Evolutionary conservation across 2,888 invertebrate species (phyloP), one percentile per base, ranked within the genome.

Genomic region (Schrankia costaestrigalis): DNA sequence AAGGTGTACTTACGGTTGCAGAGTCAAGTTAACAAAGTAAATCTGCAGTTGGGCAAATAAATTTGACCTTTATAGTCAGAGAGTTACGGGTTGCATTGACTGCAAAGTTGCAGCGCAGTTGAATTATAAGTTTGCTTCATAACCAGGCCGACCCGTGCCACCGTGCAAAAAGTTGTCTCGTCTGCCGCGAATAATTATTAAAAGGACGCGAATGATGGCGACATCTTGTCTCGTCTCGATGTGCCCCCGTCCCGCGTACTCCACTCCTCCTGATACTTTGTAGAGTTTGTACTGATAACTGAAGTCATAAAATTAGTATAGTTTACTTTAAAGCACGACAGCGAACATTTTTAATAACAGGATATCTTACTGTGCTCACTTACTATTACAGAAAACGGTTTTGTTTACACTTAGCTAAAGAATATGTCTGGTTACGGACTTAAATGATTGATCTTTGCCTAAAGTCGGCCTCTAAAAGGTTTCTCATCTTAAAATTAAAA

Each of bases 201-300:
- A 54, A 78, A 76, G 73, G 76, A 74, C 74, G 62, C 63, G 54
- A 58, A 46, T 49, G 43, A 54, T 70, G 80, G 81, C 76, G 79
- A 76, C 79, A 74, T 74, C 71, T 66, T 60, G 80, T 78, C 81
- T 79, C 69, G 72, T 60, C 66, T 67, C 53, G 35, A 57, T 47
- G 42, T 45, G 39, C 35, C 43, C 35, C 50, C 2, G 47, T 44
- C 41, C 54, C 38, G 42, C 48, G 43, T 45, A 38, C 37, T 46
- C 47, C 34, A 41, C 48, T 35, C 35, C 45, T 46, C 34, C 43
- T 46, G 36, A 34, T 46, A 41, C 43, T 46, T 31, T 51, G n/a
- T n/a, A n/a, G n/a, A n/a, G n/a, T n/a, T n/a, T n/a, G n/a, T n/a
- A n/a, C n/a, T n/a, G n/a, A n/a, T n/a, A n/a, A n/a, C n/a, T n/a